phyloP scores from a whole-genome alignment of 2,888 invertebrate species.

The Ennomos erosarius region DNA sequence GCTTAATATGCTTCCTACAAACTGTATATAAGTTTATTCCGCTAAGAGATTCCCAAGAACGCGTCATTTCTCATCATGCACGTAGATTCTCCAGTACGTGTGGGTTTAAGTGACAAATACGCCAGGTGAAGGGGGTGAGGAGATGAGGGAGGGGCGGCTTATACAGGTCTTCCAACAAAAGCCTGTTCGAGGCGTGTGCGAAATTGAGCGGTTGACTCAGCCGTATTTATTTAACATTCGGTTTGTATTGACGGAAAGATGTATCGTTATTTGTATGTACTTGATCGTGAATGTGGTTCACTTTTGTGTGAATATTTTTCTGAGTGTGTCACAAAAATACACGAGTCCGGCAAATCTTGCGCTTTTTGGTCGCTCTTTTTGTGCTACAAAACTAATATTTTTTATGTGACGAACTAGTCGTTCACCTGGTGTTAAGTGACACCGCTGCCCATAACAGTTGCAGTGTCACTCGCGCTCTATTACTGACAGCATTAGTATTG shows the following conservation, averaged over 20 bases:
- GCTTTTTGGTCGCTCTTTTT: background rate
- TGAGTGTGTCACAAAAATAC: slow-evolving; percentile 7
- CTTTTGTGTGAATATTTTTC: slow-evolving; percentile 20
- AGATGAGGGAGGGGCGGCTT: slow-evolving; percentile 15
- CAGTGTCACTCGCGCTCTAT: too few species aligned
- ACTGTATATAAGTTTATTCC: slow-evolving; percentile 1
- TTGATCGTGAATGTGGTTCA: slow-evolving; percentile 11
- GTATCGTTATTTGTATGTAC: slow-evolving; percentile 19
- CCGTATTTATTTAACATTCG: slow-evolving; percentile 31
- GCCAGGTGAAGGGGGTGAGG: slow-evolving; percentile 14
- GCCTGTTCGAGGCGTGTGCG: slow-evolving; percentile 29
- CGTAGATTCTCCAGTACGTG: slow-evolving; percentile 40
- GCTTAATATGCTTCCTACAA: background rate
- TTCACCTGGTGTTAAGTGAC: too few species aligned
- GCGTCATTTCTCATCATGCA: slow-evolving; percentile 43
- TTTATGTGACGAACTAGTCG: too few species aligned
- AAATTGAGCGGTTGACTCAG: slow-evolving; percentile 34
- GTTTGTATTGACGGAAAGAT: slow-evolving; percentile 29
- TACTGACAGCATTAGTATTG: background rate
- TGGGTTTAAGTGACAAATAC: slow-evolving; percentile 47
- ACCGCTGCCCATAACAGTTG: too few species aligned
- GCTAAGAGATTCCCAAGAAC: slow-evolving; percentile 24
- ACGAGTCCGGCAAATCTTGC: background rate
- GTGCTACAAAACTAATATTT: background rate
- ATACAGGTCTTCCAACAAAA: slow-evolving; percentile 30